A percentile compares a stretch with the other conserved stretches of the same genome.
Evolutionary conservation across 2,888 invertebrate species (phyloP).

Genomic region (Athalia circularis): DNA sequence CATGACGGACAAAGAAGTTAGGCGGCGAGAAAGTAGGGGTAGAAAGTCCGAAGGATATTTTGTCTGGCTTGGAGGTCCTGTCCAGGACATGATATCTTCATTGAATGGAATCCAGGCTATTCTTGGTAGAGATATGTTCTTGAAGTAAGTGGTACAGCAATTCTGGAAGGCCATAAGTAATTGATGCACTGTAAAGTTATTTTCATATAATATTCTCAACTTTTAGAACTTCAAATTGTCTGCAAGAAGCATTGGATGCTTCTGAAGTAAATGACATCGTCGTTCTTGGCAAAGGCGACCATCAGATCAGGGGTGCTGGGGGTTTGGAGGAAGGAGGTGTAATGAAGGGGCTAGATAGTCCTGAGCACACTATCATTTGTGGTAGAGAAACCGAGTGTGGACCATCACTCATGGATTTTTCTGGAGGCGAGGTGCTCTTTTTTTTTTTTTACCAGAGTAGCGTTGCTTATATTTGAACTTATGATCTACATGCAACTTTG

Average conservation of each 20-base stretch:
- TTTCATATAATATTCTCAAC: conserved; percentile 1
- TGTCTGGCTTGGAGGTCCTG: conserved; percentile 73
- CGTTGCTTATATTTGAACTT: neutral
- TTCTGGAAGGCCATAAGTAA: neutral
- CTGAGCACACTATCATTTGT: conserved; percentile 68
- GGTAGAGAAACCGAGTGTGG: conserved; percentile 75
- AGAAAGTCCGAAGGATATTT: conserved; percentile 68
- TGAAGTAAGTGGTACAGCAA: conserved; percentile 72
- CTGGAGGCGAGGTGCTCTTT: conserved; percentile 70
- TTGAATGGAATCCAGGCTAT: conserved; percentile 72
- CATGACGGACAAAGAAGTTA: conserved; percentile 53
- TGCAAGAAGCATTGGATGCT: conserved; percentile 72
- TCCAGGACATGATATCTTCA: conserved; percentile 74
- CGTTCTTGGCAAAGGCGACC: conserved; percentile 75
- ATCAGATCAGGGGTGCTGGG: conserved; percentile 75
- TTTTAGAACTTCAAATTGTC: conserved; percentile 63
- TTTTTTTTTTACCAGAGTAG: conserved; percentile 40
- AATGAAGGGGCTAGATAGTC: conserved; percentile 67
- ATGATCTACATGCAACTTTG: neutral
- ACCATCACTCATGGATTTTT: conserved; percentile 76
- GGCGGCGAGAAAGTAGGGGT: conserved; percentile 58
- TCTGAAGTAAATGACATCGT: conserved; percentile 75
- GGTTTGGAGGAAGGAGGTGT: conserved; percentile 76
- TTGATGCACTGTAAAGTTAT: neutral
- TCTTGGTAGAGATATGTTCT: conserved; percentile 68